These are phyloP conservation scores for Gymnocheta viridis DNA, from an alignment of 2,888 invertebrate species.

Conservation along the genomic window DNA sequence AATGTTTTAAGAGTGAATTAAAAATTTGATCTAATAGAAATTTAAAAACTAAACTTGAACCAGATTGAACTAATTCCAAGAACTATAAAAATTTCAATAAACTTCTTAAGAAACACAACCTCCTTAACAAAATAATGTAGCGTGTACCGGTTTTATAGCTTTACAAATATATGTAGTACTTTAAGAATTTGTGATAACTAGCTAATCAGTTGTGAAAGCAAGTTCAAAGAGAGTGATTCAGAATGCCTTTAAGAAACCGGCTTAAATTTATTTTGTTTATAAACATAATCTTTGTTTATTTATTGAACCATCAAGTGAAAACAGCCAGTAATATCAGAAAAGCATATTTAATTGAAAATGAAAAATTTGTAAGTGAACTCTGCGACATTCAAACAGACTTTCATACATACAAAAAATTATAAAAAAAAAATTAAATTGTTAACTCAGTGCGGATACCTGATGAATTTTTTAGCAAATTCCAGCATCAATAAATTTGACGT, in stretches of 20 bases:
- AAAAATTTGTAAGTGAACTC: constrained; percentile 51
- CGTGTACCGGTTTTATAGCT: not conserved
- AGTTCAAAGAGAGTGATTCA: constrained; percentile 29
- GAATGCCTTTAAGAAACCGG: constrained; percentile 18
- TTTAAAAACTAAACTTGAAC: too few species aligned
- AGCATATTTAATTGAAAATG: constrained; percentile 56
- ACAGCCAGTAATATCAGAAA: constrained; percentile 11
- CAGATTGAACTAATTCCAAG: too few species aligned
- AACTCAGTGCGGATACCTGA: too few species aligned
- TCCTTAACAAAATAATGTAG: not conserved
- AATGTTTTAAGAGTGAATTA: too few species aligned
- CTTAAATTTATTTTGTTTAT: constrained; percentile 23
- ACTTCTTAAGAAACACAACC: too few species aligned
- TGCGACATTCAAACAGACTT: not conserved
- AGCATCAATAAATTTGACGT: too few species aligned
- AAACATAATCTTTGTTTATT: constrained; percentile 24
- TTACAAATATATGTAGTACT: not conserved
- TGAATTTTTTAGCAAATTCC: too few species aligned
- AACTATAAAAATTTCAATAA: too few species aligned
- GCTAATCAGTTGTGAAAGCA: constrained; percentile 34
- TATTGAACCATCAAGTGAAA: constrained; percentile 18
- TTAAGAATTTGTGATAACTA: not conserved
- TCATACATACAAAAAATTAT: too few species aligned
- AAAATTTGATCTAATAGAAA: too few species aligned
- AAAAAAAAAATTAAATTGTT: too few species aligned